Percentiles rank a stretch among this genome's conserved stretches.
Conservation (phyloP, 1,140 invertebrate genomes). For the Chironomus striatipennis region DNA sequence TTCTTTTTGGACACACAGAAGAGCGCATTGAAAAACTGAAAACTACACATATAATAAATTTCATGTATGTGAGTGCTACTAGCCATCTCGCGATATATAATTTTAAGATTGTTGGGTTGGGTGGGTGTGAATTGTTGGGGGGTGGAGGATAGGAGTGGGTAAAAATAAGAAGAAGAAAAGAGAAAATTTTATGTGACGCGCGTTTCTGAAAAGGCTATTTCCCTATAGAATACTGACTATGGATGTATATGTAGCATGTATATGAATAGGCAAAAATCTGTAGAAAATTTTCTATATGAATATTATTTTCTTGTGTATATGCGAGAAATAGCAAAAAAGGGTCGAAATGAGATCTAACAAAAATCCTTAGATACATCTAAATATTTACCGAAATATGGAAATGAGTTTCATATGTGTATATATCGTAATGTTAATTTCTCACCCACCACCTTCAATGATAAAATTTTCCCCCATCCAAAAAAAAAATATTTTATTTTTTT, state of each 20-base stretch:
- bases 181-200: constrained; percentile 12
- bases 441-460: not conserved
- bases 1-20: constrained; percentile 4
- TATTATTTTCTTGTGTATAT: not conserved
- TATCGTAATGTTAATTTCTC: constrained; percentile 14
- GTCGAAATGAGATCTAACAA: constrained; percentile 11
- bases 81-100: constrained; percentile 22
- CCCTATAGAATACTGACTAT: not conserved
- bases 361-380: not conserved
- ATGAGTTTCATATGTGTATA: not conserved
- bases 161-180: not conserved
- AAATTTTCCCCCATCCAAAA: no score
- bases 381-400: constrained; percentile 8
- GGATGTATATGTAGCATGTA: not conserved
- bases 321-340: not conserved
- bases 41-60: constrained; percentile 24
- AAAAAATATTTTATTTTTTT: no score
- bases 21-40: not conserved
- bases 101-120: constrained; percentile 18
- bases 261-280: not conserved
- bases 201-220: constrained; percentile 7
- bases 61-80: constrained; percentile 16
- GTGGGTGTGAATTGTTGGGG: not conserved
- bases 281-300: no score
- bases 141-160: not conserved